Conservation (phyloP, 2,888 invertebrate species). For the Lycocerus yunnanus region DNA sequence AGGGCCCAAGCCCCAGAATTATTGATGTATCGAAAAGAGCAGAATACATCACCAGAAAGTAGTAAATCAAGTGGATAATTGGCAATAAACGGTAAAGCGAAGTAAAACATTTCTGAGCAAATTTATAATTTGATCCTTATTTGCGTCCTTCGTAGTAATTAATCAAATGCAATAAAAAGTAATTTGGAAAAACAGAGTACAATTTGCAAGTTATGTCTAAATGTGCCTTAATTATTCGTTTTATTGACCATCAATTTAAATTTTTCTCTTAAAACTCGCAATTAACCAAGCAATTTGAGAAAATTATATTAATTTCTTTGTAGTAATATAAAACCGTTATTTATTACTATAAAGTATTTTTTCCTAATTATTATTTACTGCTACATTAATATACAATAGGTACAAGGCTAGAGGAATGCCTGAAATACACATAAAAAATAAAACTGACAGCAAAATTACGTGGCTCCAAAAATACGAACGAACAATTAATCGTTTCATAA, state of each 20-base stretch:
- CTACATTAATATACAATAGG: neutral
- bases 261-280: neutral
- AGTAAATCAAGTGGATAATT: neutral
- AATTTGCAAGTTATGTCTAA: neutral
- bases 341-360: slow-evolving; percentile 6
- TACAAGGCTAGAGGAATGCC: neutral
- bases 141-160: neutral
- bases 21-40: neutral
- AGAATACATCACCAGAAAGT: neutral
- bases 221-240: neutral
- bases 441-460: neutral
- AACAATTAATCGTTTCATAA: neutral
- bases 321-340: slow-evolving; percentile 3
- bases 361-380: slow-evolving; percentile 4
- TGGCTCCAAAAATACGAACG: neutral
- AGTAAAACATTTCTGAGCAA: neutral
- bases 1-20: too few relatives aligned
- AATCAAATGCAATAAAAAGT: neutral
- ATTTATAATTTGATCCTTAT: neutral
- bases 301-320: slow-evolving; percentile 1
- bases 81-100: neutral
- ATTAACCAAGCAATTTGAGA: neutral
- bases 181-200: neutral
- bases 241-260: neutral
- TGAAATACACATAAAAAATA: neutral